These are phyloP conservation scores for Orestias chungarensis DNA, from an alignment of 2,797 vertebrate genomes.

Conservation along the genomic window DNA sequence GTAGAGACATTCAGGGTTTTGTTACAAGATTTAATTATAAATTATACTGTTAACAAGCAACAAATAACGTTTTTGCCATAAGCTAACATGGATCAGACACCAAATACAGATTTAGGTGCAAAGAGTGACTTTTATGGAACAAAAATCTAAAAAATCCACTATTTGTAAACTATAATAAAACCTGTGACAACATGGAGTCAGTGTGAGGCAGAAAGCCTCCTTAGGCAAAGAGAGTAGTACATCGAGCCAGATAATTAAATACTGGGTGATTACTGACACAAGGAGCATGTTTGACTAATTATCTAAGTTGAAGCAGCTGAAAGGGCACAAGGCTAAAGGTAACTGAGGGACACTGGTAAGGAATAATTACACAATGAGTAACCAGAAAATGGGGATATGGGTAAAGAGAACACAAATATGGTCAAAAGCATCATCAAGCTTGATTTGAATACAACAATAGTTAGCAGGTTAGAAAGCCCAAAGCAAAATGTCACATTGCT, in stretches of 20 bases:
- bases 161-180: not conserved
- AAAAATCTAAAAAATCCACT: not conserved
- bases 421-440: too few species aligned
- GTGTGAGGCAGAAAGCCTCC: not conserved
- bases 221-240: not conserved
- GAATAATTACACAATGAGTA: not conserved
- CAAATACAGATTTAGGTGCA: too few species aligned
- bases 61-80: too few species aligned
- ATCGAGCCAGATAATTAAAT: not conserved
- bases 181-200: not conserved
- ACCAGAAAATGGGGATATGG: not conserved
- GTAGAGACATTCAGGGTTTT: too few species aligned
- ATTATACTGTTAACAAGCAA: too few species aligned
- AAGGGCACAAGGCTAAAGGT: not conserved
- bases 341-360: not conserved
- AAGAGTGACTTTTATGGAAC: not conserved
- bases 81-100: too few species aligned
- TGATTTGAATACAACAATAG: not conserved
- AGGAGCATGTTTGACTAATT: not conserved
- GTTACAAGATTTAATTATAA: too few species aligned
- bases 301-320: not conserved
- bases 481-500: too few species aligned
- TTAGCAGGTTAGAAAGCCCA: too few species aligned
- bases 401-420: not conserved
- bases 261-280: not conserved